Percentiles rank a stretch among this genome's conserved stretches.
phyloP scores from a whole-genome alignment of 2,113 vertebrate genomes.

The Craseonycteris thonglongyai region DNA sequence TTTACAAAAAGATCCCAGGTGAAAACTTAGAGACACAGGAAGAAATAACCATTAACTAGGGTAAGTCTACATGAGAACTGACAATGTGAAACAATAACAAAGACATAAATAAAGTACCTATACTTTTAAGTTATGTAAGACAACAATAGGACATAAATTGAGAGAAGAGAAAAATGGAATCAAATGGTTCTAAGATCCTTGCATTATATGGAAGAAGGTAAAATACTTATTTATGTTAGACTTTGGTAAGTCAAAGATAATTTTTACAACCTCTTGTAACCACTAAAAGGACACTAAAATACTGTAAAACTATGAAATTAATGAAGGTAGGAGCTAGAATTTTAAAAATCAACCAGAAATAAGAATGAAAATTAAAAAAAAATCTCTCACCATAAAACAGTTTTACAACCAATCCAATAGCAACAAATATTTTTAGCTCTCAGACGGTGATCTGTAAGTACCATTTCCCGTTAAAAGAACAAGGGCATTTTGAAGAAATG shows the following conservation, averaged over 20 bases:
- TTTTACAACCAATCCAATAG: not conserved
- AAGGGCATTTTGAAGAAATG: not conserved
- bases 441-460: not conserved
- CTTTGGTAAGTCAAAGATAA: not conserved
- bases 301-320: not conserved
- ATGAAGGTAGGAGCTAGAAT: not conserved
- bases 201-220: not conserved
- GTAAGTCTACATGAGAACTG: not conserved
- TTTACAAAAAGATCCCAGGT: not conserved
- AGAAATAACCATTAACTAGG: not conserved
- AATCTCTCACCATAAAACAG: not conserved
- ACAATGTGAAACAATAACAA: not conserved
- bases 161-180: not conserved
- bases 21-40: not conserved
- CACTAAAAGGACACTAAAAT: not conserved
- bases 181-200: not conserved
- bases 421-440: not conserved
- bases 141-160: not conserved
- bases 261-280: not conserved
- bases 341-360: not conserved
- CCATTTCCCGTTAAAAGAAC: not conserved
- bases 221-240: not conserved
- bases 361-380: not conserved
- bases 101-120: not conserved
- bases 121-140: not conserved